Base-by-base conservation (phyloP, 2,113 vertebrate species). In the Gymnocephalus cernua region DNA sequence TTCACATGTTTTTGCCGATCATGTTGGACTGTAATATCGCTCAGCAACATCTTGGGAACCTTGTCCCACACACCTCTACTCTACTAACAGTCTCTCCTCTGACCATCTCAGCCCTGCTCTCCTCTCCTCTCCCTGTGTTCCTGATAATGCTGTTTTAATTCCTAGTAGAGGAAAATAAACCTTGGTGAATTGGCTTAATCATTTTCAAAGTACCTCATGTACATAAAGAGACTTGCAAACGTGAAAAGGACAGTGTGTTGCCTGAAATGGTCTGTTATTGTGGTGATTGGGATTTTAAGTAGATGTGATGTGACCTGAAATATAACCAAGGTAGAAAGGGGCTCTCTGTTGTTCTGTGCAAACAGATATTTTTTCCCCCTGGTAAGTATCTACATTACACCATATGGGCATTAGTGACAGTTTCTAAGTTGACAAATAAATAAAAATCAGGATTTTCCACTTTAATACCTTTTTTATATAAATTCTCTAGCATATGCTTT, bases 21-120 rank as follows among this genome's bases (percentile, higher is more conserved):
- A 47, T 47, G n/a, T 27, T 44, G 3, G 16, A 76, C 25, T 8
- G 7, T 32, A 27, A 19, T 44, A 21, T 63, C 16, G 2, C 35
- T 51, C 4, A 0, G 35, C 2, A 0, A 16, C 56, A 54, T 63
- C 38, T 51, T n/a, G 41, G 27, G 23, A 77, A 68, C 66, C 14
- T 64, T 65, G 70, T 53, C 45, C 56, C 71, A 48, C 18, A 66
- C n/a, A 47, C 71, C 11, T 79, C 25, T 74, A 47, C 25, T 53
- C 78, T 41, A 48, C 51, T 62, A 12, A 41, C 62, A 18, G 32
- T 29, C 10, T 23, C 41, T 69, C 59, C 47, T 48, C 15, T 53
- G 12, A 18, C 25, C 47, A 14, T n/a, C 51, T 85, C 77, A 53
- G 45, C 23, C 19, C n/a, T 38, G 6, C 59, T 58, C 48, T 38